Evolutionary conservation across 1,140 invertebrate genomes (phyloP), one percentile per base, ranked within the genome.

Genomic region (Drosophila sechellia): DNA sequence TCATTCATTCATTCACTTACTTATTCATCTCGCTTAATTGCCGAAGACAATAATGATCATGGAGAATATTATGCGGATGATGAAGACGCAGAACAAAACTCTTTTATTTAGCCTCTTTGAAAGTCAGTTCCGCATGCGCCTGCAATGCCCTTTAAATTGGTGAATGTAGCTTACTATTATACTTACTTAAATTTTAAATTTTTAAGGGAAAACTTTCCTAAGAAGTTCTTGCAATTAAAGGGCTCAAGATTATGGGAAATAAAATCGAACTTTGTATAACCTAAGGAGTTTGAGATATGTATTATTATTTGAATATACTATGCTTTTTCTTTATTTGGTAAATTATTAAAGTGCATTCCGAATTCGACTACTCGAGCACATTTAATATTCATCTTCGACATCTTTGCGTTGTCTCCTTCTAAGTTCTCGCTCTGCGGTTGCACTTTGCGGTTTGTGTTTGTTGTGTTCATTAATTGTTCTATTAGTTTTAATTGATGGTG

Each of bases 401-500:
- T 61, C 25, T 49, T 57, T 54, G 57, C 69, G 37, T 59, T 54
- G 53, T 65, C 42, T 68, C 25, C 45, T 77, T 87, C 63, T 63
- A 74, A 61, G 63, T 77, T 77, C 60, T 71, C 66, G 65, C 68
- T 71, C 40, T 78, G 76, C 60, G 79, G 59, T 58, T 83, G 83
- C 79, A 87, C 79, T 77, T 77, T 72, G 50, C 55, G 46, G 73
- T 70, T 77, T 70, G 54, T 56, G 59, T 52, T 65, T 63, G 60
- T 63, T 63, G 60, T 63, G 64, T 68, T 49, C 83, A 72, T 81
- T 77, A 87, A 87, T 87, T 89, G 84, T 89, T 87, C 79, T 87
- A 87, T 87, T 89, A 87, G 76, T 70, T 89, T 87, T 87, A 87
- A 87, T 87, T 87, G 84, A 87, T 73, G 84, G 60, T 83, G 75